Evolutionary conservation across 2,888 invertebrate genomes (phyloP).

Genomic region (Tinea semifulvella): DNA sequence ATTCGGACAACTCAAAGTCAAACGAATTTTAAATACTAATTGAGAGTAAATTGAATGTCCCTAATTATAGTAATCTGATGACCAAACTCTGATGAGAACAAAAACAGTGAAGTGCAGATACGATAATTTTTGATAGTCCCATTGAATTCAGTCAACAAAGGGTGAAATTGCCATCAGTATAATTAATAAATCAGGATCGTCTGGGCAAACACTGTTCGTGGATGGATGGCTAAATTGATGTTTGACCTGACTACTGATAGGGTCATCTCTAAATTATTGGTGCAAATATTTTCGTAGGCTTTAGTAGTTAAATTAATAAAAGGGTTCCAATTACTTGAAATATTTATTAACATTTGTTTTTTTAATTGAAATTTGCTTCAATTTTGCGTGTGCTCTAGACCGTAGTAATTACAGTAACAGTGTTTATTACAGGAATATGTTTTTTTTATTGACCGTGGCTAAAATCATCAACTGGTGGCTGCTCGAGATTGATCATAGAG

Average conservation of each 20-base stretch:
- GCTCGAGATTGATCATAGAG: too few relatives aligned
- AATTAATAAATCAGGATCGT: constrained; percentile 47
- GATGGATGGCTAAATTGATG: constrained; percentile 20
- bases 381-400: too few relatives aligned
- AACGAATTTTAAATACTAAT: neutral
- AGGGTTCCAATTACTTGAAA: neutral
- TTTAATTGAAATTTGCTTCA: too few relatives aligned
- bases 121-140: constrained; percentile 16
- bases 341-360: too few relatives aligned
- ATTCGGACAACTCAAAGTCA: too few relatives aligned
- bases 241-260: constrained; percentile 21
- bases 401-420: too few relatives aligned
- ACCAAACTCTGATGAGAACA: neutral
- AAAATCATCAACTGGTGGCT: too few relatives aligned
- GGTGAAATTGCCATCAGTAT: constrained; percentile 34
- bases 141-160: constrained; percentile 30
- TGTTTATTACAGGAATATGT: too few relatives aligned
- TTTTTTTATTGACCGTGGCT: too few relatives aligned
- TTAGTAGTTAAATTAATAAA: constrained; percentile 1
- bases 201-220: constrained; percentile 33
- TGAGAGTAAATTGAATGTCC: neutral
- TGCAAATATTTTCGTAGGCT: constrained; percentile 7
- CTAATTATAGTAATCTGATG: neutral
- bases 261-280: constrained; percentile 3
- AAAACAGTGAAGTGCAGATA: neutral